phyloP scores from a whole-genome alignment of 2,113 vertebrate genomes.

The zebrafish (Danio rerio) region DNA sequence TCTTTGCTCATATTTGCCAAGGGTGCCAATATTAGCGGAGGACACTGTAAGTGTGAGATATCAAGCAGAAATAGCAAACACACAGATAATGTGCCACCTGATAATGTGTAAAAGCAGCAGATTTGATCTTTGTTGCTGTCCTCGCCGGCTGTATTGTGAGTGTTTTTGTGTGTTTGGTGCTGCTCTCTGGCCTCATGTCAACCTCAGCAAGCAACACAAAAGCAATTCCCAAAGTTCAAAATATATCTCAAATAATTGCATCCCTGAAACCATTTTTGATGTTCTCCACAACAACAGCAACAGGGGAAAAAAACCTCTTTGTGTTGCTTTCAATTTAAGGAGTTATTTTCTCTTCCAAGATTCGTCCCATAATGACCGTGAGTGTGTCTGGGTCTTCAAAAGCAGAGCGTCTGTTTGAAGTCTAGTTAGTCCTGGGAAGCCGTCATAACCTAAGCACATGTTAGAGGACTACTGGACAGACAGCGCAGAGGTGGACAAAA shows the following conservation, averaged over 20 bases:
- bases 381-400: constrained; percentile 54
- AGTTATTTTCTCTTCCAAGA: constrained; percentile 54
- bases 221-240: constrained; percentile 57
- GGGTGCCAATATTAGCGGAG: too few relatives aligned
- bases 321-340: constrained; percentile 57
- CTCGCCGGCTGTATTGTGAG: constrained; percentile 31
- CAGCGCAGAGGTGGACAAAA: neutral
- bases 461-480: neutral
- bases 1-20: too few relatives aligned
- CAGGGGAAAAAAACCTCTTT: constrained; percentile 41
- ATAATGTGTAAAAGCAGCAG: constrained; percentile 21
- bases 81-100: neutral
- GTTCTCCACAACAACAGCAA: constrained; percentile 43
- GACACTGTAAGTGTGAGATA: neutral
- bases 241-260: constrained; percentile 62
- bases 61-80: constrained; percentile 1
- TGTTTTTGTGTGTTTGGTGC: constrained; percentile 11
- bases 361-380: constrained; percentile 51
- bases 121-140: constrained; percentile 26
- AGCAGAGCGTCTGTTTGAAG: constrained; percentile 56
- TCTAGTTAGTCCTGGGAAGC: constrained; percentile 33
- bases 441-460: constrained; percentile 12
- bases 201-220: constrained; percentile 53
- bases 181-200: constrained; percentile 43
- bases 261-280: constrained; percentile 62